Evolutionary conservation across 2,113 vertebrate species (phyloP), one percentile per base, ranked within the genome.

Genomic region (Tympanuchus pallidicinctus): DNA sequence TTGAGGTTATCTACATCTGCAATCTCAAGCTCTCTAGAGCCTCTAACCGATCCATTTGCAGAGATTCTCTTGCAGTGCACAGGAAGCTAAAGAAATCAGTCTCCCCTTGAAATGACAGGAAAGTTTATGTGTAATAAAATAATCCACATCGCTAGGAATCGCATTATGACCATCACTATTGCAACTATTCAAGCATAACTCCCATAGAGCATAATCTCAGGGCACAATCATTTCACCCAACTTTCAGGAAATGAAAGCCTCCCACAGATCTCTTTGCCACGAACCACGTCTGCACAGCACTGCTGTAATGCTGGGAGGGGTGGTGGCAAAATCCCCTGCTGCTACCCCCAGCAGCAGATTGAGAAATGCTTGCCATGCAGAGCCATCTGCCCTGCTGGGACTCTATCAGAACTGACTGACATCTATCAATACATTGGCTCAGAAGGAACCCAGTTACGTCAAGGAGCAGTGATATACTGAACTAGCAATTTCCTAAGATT

Each of bases 231-330:
- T 43, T 88, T 94, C 70, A 90, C 80, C 73, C 52, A 61, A 40
- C 86, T 90, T 88, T 81, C 85, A 86, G 82, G 88, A 96, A 94
- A 88, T 65, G 38, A 86, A 92, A 90, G 47, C 69, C 83, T 94
- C 88, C 76, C 69, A 80, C 93, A 75, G 65, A 79, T 82, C 90
- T 67, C 6, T 0, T 78, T 84, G 43, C 69, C 77, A 43, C 56
- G 43, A 92, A 56, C 50, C 90, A 86, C 69, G 89, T 45, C 88
- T 92, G 88, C 88, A 80, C 24, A 94, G 38, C 7, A 25, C 43
- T 79, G 54, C 11, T 52, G 9, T 72, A 81, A 56, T 22, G 79
- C 11, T 34, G 16, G 42, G 16, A 64, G 25, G 16, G 60, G 36
- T 64, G 61, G 61, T 40, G 61, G 25, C 25, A 19, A 64, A 64